A percentile compares a stretch with the other conserved stretches of the same genome.
Conservation (phyloP, 2,113 vertebrate species). For the Lepidiolamprologus cunningtoni region DNA sequence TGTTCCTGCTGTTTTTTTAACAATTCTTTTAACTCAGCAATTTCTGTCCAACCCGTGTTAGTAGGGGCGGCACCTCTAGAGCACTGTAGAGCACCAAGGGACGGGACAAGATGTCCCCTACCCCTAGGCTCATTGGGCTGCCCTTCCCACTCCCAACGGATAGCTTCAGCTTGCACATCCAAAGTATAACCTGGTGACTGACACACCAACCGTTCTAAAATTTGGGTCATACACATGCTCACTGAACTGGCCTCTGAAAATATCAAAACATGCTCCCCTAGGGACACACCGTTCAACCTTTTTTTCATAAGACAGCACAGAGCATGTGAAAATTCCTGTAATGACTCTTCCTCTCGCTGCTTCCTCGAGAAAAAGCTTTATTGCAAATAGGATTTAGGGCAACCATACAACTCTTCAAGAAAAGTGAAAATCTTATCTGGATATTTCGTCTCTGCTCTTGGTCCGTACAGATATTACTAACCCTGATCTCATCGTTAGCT, state of each 20-base stretch:
- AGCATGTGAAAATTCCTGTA: neutral
- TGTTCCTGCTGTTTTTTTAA: neutral
- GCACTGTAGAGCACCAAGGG: neutral
- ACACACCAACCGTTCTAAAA: neutral
- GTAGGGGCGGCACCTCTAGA: neutral
- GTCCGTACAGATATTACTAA: neutral
- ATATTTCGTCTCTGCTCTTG: neutral
- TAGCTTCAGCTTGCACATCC: neutral
- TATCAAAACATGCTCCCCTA: neutral
- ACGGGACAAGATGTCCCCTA: neutral
- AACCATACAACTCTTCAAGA: neutral
- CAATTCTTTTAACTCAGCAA: neutral
- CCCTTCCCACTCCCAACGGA: rapidly evolving
- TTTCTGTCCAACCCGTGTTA: neutral
- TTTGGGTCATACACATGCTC: neutral
- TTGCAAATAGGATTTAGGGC: neutral
- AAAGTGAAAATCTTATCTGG: neutral
- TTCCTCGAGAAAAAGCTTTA: neutral
- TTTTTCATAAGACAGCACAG: neutral
- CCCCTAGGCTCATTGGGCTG: neutral
- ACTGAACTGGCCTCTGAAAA: neutral
- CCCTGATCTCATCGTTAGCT: neutral
- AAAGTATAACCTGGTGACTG: neutral
- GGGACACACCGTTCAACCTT: neutral
- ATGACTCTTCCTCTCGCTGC: neutral